A percentile compares a stretch with the other conserved stretches of the same genome.
Conservation (phyloP, 2,113 vertebrate species). For the Melanostigma gelatinosum region DNA sequence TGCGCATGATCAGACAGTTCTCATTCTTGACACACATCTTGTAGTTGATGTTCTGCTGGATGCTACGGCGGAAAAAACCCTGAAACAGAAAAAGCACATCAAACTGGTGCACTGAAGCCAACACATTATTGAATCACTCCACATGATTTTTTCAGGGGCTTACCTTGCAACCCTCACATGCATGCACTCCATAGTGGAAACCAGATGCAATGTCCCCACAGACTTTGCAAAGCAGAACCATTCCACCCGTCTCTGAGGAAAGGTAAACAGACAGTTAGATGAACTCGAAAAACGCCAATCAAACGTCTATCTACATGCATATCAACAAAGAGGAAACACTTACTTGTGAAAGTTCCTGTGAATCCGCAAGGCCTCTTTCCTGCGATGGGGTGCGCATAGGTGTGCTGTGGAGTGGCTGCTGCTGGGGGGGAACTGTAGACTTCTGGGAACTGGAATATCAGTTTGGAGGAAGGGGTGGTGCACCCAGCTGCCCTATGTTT, state of each 20-base stretch:
- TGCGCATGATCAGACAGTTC: slow-evolving; percentile 86
- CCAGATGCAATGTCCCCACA: slow-evolving; percentile 87
- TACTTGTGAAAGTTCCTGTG: slow-evolving; percentile 82
- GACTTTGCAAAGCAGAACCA: slow-evolving; percentile 88
- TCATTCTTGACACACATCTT: slow-evolving; percentile 89
- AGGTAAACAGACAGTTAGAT: slow-evolving; percentile 26
- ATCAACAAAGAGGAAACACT: slow-evolving; percentile 35
- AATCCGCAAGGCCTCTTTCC: slow-evolving; percentile 80
- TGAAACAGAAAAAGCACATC: slow-evolving; percentile 34
- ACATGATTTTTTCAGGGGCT: slow-evolving; percentile 13
- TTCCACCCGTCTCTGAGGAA: slow-evolving; percentile 82
- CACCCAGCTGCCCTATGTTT: slow-evolving; percentile 67
- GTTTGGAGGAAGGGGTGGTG: slow-evolving; percentile 74
- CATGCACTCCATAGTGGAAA: slow-evolving; percentile 88
- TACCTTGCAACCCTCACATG: slow-evolving; percentile 88
- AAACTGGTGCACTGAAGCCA: slow-evolving; percentile 7
- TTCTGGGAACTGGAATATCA: slow-evolving; percentile 86
- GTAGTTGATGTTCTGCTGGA: slow-evolving; percentile 88
- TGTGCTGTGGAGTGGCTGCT: slow-evolving; percentile 68
- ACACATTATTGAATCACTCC: neutral
- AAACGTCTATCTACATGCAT: neutral
- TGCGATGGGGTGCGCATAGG: slow-evolving; percentile 76
- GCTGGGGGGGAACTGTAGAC: slow-evolving; percentile 68
- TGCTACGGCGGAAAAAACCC: slow-evolving; percentile 88
- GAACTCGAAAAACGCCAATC: neutral